These are phyloP conservation scores for Pocillopora grandis DNA, from an alignment of 92 coral and sea anemone genomes.

Conservation along the genomic window DNA sequence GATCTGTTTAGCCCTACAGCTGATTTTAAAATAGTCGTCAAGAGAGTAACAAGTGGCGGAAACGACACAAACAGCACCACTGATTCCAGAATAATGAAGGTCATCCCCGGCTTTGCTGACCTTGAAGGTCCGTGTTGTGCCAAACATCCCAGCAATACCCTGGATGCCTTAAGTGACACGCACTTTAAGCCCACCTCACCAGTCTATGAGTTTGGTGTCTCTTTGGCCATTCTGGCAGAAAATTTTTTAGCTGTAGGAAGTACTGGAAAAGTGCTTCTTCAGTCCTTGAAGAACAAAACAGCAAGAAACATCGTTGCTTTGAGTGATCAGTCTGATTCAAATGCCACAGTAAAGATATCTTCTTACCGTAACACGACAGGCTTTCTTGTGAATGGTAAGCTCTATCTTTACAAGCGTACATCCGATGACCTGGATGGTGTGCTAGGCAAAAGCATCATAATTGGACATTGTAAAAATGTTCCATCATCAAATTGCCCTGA, in stretches of 20 bases:
- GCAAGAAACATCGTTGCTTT: neutral
- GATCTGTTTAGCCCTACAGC: conserved; percentile 64
- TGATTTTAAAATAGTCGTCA: conserved; percentile 65
- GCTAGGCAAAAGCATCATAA: neutral
- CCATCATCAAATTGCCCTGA: conserved; percentile 5
- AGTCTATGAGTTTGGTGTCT: conserved; percentile 63
- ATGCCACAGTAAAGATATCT: conserved; percentile 20
- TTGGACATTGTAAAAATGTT: conserved; percentile 14
- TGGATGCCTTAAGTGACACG: conserved; percentile 48
- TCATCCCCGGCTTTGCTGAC: conserved; percentile 66
- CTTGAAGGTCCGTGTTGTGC: conserved; percentile 72
- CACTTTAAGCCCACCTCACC: conserved; percentile 77
- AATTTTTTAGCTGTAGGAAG: conserved; percentile 60
- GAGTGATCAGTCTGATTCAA: neutral
- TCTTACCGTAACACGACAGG: conserved; percentile 9
- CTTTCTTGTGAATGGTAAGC: conserved; percentile 19
- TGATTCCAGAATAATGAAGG: conserved; percentile 61
- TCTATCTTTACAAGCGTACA: conserved; percentile 1
- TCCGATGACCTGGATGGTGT: neutral
- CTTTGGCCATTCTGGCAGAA: conserved; percentile 55
- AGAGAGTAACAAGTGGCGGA: conserved; percentile 59
- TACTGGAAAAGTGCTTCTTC: conserved; percentile 52
- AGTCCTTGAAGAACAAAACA: conserved; percentile 41
- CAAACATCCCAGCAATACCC: conserved; percentile 23
- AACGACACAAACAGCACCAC: conserved; percentile 77